Evolutionary conservation across 2,888 invertebrate genomes (phyloP).

Genomic region (Podabrus alpinus): DNA sequence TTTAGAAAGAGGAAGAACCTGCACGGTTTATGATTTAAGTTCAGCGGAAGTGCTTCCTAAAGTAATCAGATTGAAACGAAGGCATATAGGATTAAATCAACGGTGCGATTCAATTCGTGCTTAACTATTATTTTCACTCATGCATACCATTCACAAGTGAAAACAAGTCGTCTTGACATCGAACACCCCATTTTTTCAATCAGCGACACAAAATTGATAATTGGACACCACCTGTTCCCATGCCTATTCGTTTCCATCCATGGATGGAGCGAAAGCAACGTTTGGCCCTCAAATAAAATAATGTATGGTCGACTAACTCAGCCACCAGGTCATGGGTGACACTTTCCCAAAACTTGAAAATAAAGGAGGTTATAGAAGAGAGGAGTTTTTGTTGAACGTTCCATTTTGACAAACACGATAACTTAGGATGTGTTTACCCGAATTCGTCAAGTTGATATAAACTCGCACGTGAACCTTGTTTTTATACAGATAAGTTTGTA

Average conservation of each 20-base stretch:
- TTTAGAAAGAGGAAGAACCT: conserved; percentile 37
- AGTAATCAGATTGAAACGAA: conserved; percentile 42
- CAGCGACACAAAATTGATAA: too few species aligned
- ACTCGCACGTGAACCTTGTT: neutral
- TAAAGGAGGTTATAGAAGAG: neutral
- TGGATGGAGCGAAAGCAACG: neutral
- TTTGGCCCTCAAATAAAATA: neutral
- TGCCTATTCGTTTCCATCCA: neutral
- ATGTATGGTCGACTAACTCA: neutral
- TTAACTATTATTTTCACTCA: neutral
- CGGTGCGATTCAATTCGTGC: conserved; percentile 8
- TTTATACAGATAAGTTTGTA: neutral
- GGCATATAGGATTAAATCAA: conserved; percentile 18
- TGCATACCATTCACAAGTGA: neutral
- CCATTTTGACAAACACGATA: neutral
- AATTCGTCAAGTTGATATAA: too few species aligned
- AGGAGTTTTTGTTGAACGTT: neutral
- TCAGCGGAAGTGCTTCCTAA: conserved; percentile 42
- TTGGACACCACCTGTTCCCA: neutral
- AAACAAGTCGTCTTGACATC: neutral
- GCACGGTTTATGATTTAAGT: conserved; percentile 30
- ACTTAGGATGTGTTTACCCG: neutral
- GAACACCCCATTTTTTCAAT: neutral
- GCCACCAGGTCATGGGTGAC: neutral
- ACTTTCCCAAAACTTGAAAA: neutral